Percentiles rank a stretch among this genome's conserved stretches.
phyloP scores from a whole-genome alignment of 2,888 invertebrate genomes.

The Molorchus minor region DNA sequence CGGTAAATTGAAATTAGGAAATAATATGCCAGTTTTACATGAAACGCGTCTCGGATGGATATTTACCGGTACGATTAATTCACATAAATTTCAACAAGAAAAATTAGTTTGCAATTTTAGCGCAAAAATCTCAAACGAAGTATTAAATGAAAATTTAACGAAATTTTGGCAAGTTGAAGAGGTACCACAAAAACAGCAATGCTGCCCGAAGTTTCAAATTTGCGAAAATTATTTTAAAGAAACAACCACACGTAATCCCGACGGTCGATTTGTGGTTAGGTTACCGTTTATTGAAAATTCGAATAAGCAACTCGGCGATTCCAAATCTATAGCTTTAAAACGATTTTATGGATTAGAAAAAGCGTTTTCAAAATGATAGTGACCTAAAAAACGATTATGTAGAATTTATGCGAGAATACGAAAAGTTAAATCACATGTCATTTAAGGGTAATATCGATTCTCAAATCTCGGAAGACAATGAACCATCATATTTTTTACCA shows the following conservation, averaged over 20 bases:
- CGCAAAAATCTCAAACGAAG: background rate
- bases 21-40: constrained; percentile 1
- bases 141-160: background rate
- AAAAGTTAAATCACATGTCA: constrained; percentile 6
- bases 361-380: background rate
- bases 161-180: background rate
- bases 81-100: background rate
- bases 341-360: background rate
- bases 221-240: constrained; percentile 5
- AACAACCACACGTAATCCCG: background rate
- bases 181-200: background rate
- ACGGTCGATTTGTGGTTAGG: constrained; percentile 11
- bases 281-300: background rate
- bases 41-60: constrained; percentile 16
- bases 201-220: background rate
- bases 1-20: constrained; percentile 1
- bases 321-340: constrained; percentile 4
- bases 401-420: constrained; percentile 3
- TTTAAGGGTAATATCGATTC: background rate
- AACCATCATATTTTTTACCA: constrained; percentile 19
- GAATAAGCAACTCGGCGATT: background rate
- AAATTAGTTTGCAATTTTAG: constrained; percentile 16
- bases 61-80: background rate
- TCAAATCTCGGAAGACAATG: background rate
- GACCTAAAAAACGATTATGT: background rate